Evolutionary conservation across 2,888 invertebrate genomes (phyloP), one percentile per base, ranked within the genome.

Genomic region (Teleogryllus oceanicus): DNA sequence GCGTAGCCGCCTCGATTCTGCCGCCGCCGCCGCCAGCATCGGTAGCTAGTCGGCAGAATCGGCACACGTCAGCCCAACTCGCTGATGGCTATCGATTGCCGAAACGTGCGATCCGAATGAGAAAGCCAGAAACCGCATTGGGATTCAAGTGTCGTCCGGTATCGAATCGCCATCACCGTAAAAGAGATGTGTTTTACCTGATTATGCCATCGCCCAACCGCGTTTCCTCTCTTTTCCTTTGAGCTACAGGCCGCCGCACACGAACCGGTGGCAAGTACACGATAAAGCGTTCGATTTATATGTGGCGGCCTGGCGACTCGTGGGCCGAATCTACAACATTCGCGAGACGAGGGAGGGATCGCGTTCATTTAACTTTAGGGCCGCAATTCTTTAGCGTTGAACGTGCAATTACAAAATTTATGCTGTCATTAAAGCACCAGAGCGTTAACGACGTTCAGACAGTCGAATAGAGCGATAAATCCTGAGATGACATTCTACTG

Each of bases 161-260:
- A 62, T 62, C 62, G 62, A 62, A 18, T 16, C 62, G 16, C 62
- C 62, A 62, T 62, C 62, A 62, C 18, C 62, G 62, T 62, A 18
- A 62, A 62, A 62, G 62, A 62, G 62, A 62, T 62, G 62, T 62
- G 62, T 16, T 62, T 62, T 62, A 62, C 62, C 62, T 62, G 62
- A 62, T 62, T 62, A 62, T 62, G 62, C 62, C 62, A 18, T 62
- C 62, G 18, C 18, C 62, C 24, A 18, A 62, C 62, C 18, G 5
- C 18, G 3, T 10, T 13, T 62, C 62, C 18, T 62, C 18, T 62
- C 62, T 62, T 62, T 62, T 62, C 18, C 62, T 62, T 62, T 62
- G 62, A 37, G 24, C 24, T 37, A 37, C 24, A 2, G 24, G 24
- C 24, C 4, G 24, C 24, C 24, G 62, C 62, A 16, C 62, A 18